Conservation (phyloP, 2,797 vertebrate species). For the Leuciscus waleckii region DNA sequence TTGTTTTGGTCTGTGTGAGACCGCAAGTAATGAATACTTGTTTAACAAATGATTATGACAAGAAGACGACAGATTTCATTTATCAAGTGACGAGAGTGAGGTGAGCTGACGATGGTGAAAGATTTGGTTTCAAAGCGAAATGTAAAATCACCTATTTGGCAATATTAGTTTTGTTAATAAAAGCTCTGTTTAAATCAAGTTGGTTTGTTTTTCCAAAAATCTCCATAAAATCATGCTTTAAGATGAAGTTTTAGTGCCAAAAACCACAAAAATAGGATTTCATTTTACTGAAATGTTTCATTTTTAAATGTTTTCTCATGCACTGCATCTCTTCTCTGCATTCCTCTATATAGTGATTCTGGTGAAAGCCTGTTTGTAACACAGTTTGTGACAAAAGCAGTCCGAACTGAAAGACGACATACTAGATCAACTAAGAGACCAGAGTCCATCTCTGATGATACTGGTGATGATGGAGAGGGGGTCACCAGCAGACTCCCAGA, state of each 20-base stretch:
- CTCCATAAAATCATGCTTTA: background rate
- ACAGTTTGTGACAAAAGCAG: slow-evolving; percentile 61
- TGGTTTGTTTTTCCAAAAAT: background rate
- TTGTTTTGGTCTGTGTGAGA: too few species aligned
- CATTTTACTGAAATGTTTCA: background rate
- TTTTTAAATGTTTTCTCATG: background rate
- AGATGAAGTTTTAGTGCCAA: background rate
- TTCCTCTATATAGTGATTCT: slow-evolving; percentile 72
- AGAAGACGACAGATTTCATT: too few species aligned
- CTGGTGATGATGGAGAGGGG: slow-evolving; percentile 12
- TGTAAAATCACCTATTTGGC: too few species aligned
- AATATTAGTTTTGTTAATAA: too few species aligned
- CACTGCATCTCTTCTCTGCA: background rate
- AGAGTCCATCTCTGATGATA: background rate
- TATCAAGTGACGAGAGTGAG: too few species aligned
- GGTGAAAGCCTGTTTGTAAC: slow-evolving; percentile 76
- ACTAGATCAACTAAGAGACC: background rate
- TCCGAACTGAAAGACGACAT: slow-evolving; percentile 36
- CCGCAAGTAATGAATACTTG: too few species aligned
- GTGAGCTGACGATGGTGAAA: too few species aligned
- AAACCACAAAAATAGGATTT: background rate
- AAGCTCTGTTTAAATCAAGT: background rate
- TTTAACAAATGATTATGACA: too few species aligned
- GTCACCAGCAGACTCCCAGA: background rate
- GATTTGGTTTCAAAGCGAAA: too few species aligned